Conservation (phyloP, 2,113 vertebrate species). For the Sylvietta virens region DNA sequence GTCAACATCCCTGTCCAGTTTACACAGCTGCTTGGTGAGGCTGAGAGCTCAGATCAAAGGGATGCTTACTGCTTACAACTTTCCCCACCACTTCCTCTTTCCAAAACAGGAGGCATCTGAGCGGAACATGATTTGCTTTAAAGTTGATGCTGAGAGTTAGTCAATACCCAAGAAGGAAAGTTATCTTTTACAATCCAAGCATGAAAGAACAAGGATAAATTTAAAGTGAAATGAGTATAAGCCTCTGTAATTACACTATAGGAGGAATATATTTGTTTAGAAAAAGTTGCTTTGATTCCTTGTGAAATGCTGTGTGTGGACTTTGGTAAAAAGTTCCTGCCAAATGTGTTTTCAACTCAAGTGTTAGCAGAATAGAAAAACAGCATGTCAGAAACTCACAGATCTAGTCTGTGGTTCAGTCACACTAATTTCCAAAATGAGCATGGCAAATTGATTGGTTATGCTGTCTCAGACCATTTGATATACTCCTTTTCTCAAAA, state of each 20-base stretch:
- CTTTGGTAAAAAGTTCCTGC: not conserved
- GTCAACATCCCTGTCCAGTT: not conserved
- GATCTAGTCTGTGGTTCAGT: not conserved
- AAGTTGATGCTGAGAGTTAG: not conserved
- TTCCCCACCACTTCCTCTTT: not conserved
- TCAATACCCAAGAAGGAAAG: not conserved
- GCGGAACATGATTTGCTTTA: not conserved
- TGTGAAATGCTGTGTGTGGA: not conserved
- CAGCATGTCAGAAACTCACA: not conserved
- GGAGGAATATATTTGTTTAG: not conserved
- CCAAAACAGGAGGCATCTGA: not conserved
- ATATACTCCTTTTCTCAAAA: not conserved
- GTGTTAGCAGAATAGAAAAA: not conserved
- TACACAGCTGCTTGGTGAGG: not conserved
- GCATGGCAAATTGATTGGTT: not conserved
- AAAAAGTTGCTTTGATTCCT: not conserved
- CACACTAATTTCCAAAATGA: not conserved
- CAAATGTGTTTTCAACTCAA: not conserved
- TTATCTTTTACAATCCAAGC: not conserved
- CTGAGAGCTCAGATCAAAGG: not conserved
- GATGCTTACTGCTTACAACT: not conserved
- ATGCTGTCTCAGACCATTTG: not conserved
- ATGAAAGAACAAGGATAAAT: not conserved
- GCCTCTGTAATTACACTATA: not conserved
- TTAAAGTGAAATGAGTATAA: not conserved